Evolutionary conservation across 2,797 vertebrate species (phyloP), one percentile per base, ranked within the genome.

Genomic region (Protonibea diacanthus): DNA sequence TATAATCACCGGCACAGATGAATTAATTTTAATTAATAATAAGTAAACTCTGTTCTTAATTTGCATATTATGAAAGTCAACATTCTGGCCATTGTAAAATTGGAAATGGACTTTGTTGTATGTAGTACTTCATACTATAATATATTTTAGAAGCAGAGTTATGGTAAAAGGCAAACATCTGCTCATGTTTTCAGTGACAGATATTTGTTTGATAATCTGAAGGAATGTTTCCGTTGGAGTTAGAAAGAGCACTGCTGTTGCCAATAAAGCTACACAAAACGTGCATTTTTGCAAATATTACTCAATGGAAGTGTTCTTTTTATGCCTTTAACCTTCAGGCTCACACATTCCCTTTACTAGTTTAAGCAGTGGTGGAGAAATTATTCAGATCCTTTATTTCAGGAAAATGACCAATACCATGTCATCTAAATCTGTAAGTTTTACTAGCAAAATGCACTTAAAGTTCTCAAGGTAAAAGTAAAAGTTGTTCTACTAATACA

Each of bases 21-120:
- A 87, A 92, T 89, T 88, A 23, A 87, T 88, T 90, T 83, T 69
- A 80, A 92, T 91, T 84, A 86, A 77, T 81, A 85, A 78, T 87
- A 88, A 81, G 63, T 76, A 78, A 75, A 83, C 61, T 61, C 21
- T 51, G 17, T 69, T 57, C 45, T 69, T 83, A 63, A 85, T 90
- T 84, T 89, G 83, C 80, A 84, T 86, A 76, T 87, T 75, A 71
- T 74, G 58, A 71, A 89, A 86, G 70, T 80, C 65, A 83, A 71
- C 65, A 69, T 68, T 56, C 15, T 77, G 42, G 45, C 21, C 55
- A 59, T 42, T 68, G n/a, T 27, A 53, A 44, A 25, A 20, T 7
- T 75, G 29, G 17, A 82, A 78, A 52, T 58, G 23, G 33, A 52
- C 47, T 68, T 17, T 49, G 15, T 8, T 80, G 11, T 61, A 64